phyloP scores from a whole-genome alignment of 2,888 invertebrate species.

The Ptychoptera contaminata region DNA sequence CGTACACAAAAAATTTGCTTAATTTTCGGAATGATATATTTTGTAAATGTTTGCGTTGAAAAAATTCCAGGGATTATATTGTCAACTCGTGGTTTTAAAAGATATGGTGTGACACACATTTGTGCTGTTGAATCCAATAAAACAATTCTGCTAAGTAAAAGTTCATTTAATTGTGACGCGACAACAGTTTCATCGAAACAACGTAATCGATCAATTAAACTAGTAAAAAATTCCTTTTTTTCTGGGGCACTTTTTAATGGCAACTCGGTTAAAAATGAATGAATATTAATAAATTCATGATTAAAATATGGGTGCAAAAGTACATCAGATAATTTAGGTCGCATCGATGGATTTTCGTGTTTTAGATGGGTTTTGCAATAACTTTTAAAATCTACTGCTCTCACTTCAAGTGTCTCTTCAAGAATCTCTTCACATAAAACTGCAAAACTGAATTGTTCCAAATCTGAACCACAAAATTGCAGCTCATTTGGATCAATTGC shows the following conservation, averaged over 20 bases:
- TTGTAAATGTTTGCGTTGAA: slow-evolving; percentile 48
- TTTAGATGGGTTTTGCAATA: slow-evolving; percentile 54
- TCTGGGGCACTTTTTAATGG: slow-evolving; percentile 64
- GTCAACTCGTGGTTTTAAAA: slow-evolving; percentile 34
- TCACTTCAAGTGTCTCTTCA: slow-evolving; percentile 47
- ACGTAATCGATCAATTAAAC: slow-evolving; percentile 48
- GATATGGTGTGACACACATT: slow-evolving; percentile 26
- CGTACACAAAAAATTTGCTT: slow-evolving; percentile 70
- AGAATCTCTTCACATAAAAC: slow-evolving; percentile 60
- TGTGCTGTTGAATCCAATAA: slow-evolving; percentile 69
- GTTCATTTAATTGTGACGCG: slow-evolving; percentile 61
- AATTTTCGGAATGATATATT: slow-evolving; percentile 58
- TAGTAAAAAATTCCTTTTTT: slow-evolving; percentile 62
- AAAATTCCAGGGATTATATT: slow-evolving; percentile 45
- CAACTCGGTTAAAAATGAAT: slow-evolving; percentile 67
- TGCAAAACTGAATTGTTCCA: slow-evolving; percentile 67
- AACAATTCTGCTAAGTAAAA: slow-evolving; percentile 70
- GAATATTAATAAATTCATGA: slow-evolving; percentile 70
- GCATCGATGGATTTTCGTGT: slow-evolving; percentile 42
- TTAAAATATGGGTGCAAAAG: slow-evolving; percentile 63
- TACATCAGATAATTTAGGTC: slow-evolving; percentile 51
- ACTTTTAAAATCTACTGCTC: slow-evolving; percentile 42
- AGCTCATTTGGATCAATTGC: slow-evolving; percentile 54
- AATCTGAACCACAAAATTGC: slow-evolving; percentile 37
- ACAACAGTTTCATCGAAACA: slow-evolving; percentile 65